Conservation (phyloP, 1,140 invertebrate genomes). For the Mercenaria mercenaria region DNA sequence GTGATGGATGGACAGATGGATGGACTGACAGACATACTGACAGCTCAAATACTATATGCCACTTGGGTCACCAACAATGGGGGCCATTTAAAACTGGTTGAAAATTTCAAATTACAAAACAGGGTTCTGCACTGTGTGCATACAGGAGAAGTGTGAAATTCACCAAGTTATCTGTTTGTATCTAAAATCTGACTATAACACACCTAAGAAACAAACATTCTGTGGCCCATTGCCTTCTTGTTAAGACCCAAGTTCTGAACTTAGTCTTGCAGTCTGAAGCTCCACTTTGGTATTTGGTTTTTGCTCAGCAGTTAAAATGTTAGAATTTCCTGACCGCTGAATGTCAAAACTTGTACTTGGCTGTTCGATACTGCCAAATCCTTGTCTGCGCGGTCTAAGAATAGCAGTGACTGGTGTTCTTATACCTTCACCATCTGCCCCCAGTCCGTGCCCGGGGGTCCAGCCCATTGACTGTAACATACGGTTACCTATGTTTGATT, state of each 20-base stretch:
- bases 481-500: slow-evolving; percentile 82
- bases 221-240: neutral
- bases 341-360: neutral
- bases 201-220: neutral
- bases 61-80: too few relatives aligned
- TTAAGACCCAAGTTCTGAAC: neutral
- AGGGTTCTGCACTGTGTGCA: too few relatives aligned
- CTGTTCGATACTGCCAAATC: slow-evolving; percentile 71
- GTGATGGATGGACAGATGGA: too few relatives aligned
- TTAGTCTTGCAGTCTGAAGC: neutral
- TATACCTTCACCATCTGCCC: slow-evolving; percentile 79
- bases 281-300: neutral
- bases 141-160: too few relatives aligned
- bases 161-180: too few relatives aligned
- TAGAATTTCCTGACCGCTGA: neutral
- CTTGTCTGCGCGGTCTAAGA: slow-evolving; percentile 70
- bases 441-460: slow-evolving; percentile 83
- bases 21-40: too few relatives aligned
- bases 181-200: too few relatives aligned
- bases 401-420: slow-evolving; percentile 78
- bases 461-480: slow-evolving; percentile 85
- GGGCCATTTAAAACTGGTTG: too few relatives aligned
- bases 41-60: too few relatives aligned
- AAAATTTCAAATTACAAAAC: too few relatives aligned
- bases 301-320: neutral